Evolutionary conservation across 1,140 invertebrate species (phyloP).

Genomic region (Carposina sasakii): DNA sequence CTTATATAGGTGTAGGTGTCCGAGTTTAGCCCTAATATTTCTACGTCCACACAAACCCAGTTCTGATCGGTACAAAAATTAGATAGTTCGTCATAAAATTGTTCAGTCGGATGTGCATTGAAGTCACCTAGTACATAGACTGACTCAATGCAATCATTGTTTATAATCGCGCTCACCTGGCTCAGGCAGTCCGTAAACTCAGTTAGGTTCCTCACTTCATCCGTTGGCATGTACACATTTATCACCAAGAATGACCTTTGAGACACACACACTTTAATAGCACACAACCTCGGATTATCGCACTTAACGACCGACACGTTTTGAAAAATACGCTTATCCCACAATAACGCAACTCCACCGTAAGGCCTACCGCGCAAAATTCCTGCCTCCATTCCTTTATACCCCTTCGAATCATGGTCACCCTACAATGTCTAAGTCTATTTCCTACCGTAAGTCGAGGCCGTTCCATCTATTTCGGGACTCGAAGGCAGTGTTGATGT

Average conservation of each 20-base stretch:
- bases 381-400: too few relatives aligned
- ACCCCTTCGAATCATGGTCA: too few relatives aligned
- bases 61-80: background rate
- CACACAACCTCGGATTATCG: background rate
- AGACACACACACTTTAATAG: background rate
- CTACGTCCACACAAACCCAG: slow-evolving; percentile 3
- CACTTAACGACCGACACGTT: background rate
- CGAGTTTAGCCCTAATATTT: background rate
- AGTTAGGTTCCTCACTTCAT: background rate
- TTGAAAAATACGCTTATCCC: background rate
- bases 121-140: slow-evolving; percentile 8
- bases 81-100: slow-evolving; percentile 1
- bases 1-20: background rate
- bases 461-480: too few relatives aligned
- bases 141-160: background rate
- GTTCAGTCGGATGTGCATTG: background rate
- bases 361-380: slow-evolving; percentile 2
- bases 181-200: slow-evolving; percentile 4
- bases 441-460: too few relatives aligned
- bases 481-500: too few relatives aligned
- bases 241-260: background rate
- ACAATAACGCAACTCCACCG: slow-evolving; percentile 4
- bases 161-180: slow-evolving; percentile 1
- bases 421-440: too few relatives aligned
- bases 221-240: slow-evolving; percentile 5